A percentile compares a stretch with the other conserved stretches of the same genome.
Evolutionary conservation across 2,888 invertebrate species (phyloP).

Genomic region (Lochmaea capreae): DNA sequence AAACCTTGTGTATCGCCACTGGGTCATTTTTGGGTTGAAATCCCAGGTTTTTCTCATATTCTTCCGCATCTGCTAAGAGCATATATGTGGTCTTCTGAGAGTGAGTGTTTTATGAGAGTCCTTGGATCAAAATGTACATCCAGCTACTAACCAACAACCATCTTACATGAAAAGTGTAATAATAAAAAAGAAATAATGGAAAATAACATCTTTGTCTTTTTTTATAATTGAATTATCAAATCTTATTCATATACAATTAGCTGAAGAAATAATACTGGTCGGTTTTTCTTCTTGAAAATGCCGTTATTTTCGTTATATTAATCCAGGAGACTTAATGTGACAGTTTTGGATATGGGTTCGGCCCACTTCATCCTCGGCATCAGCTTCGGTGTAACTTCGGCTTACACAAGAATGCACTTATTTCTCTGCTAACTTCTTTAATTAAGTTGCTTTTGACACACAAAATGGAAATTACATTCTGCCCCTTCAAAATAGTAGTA

Average conservation of each 20-base stretch:
- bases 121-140: too few species aligned
- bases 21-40: too few species aligned
- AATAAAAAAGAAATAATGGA: too few species aligned
- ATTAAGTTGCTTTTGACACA: slow-evolving; percentile 64
- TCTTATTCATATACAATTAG: not conserved
- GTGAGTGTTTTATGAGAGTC: too few species aligned
- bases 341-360: slow-evolving; percentile 55
- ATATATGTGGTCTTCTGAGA: too few species aligned
- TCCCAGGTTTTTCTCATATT: too few species aligned
- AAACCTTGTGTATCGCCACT: too few species aligned
- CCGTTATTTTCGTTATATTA: slow-evolving; percentile 45
- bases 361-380: slow-evolving; percentile 52
- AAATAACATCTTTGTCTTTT: not conserved
- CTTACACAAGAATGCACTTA: slow-evolving; percentile 66
- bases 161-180: too few species aligned
- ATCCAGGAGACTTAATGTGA: slow-evolving; percentile 55
- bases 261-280: not conserved
- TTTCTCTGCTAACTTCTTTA: slow-evolving; percentile 63
- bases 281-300: slow-evolving; percentile 27
- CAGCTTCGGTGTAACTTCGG: slow-evolving; percentile 59
- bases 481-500: slow-evolving; percentile 57
- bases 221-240: not conserved
- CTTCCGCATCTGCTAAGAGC: too few species aligned
- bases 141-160: too few species aligned
- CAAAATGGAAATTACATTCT: slow-evolving; percentile 61